These are phyloP conservation scores for Didymodactylos carnosus DNA, from an alignment of 2,888 invertebrate genomes.

Conservation along the genomic window DNA sequence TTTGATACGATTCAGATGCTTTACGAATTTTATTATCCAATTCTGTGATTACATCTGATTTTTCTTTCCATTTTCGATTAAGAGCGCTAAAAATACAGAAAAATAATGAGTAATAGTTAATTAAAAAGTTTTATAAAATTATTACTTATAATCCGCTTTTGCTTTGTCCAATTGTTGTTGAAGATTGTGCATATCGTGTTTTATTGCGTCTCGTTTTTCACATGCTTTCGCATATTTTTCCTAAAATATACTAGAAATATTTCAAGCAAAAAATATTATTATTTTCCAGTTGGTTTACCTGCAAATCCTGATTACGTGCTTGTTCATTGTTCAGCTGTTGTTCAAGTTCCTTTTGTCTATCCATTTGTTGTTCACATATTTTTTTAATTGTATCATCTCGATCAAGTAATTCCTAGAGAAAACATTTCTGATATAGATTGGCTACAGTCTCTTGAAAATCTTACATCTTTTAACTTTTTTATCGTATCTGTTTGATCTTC, in stretches of 20 bases:
- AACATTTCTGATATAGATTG: too few relatives aligned
- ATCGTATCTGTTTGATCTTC: slow-evolving; percentile 33
- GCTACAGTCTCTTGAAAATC: too few relatives aligned
- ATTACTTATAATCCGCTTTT: slow-evolving; percentile 1
- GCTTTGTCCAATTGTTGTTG: not conserved
- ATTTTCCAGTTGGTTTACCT: too few relatives aligned
- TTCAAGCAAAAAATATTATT: too few relatives aligned
- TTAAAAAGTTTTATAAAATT: not conserved
- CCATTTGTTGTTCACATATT: slow-evolving; percentile 23
- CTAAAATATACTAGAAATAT: too few relatives aligned
- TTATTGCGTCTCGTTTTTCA: slow-evolving; percentile 1
- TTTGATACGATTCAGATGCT: slow-evolving; percentile 26
- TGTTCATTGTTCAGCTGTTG: slow-evolving; percentile 25
- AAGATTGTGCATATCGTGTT: slow-evolving; percentile 1
- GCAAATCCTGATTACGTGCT: slow-evolving; percentile 23
- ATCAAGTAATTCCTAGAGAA: slow-evolving; percentile 23
- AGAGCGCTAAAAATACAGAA: slow-evolving; percentile 19
- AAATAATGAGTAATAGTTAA: not conserved
- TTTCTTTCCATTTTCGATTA: slow-evolving; percentile 30
- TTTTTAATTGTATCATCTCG: slow-evolving; percentile 25
- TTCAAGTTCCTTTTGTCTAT: slow-evolving; percentile 23
- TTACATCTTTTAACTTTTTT: slow-evolving; percentile 24
- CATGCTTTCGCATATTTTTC: slow-evolving; percentile 14
- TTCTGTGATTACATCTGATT: slow-evolving; percentile 27
- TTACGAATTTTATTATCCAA: slow-evolving; percentile 27